Base-by-base conservation (phyloP, 2,113 vertebrate genomes). In the Micronycteris hirsuta region DNA sequence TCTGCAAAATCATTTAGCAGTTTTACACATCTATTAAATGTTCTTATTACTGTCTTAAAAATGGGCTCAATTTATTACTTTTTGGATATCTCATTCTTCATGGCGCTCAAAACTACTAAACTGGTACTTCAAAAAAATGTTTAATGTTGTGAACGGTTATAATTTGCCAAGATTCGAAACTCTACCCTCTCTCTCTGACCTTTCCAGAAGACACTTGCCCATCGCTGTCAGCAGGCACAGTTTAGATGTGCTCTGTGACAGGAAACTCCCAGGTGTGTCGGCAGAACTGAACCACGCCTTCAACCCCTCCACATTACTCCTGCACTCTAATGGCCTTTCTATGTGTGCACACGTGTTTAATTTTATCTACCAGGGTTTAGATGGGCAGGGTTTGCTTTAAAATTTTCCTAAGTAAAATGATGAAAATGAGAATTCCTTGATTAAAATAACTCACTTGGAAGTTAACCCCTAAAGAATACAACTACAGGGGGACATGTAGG, bases 41-140 rank as follows among this genome's bases (percentile, higher is more conserved):
- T 89, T 67, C 43, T 68, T 91, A 80, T 71, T 95, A 41, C 36
- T 38, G 67, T 93, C 61, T 93, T 94, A 90, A 94, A 96, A 87
- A 54, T 73, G 47, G 36, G 5, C 3, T 85, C 71, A 49, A 63
- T 76, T 82, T 93, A 93, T 85, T 89, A 52, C 33, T 76, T 87
- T 93, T 68, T 71, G 61, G 26, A 26, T 90, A 28, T n/a, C 56
- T 87, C 43, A 80, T 93, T 33, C 70, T 94, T 68, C 74, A 73
- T 56, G 31, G 20, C 86, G 31, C 36, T 68, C 36, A 82, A 90
- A 85, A 14, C 65, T 92, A 73, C 15, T 52, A 83, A 10, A 31
- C 31, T 52, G 1, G n/a, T n/a, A 67, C 38, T 67, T 82, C 19
- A 20, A 24, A 56, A 76, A 83, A 89, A 49, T 22, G 9, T 31